Base-by-base conservation (phyloP, 2,113 vertebrate genomes). In the Hippolais icterina region DNA sequence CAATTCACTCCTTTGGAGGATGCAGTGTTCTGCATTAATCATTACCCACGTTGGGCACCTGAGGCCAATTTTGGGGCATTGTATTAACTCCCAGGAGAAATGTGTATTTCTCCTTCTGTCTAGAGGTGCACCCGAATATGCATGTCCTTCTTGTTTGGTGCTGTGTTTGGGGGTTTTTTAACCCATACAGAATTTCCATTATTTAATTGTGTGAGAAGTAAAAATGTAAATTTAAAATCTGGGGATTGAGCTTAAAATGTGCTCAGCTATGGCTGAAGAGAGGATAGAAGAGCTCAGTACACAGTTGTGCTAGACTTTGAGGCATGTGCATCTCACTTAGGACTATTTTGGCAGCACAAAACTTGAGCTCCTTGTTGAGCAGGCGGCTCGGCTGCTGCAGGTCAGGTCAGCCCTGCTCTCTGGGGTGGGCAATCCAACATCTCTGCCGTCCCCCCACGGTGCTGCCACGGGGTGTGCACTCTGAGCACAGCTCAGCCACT, bases 31-130 rank as follows among this genome's bases (percentile, higher is more conserved):
- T 66, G 21, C 24, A 5, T 14, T 81, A 29, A 12, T 24, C 31
- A 14, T 31, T 64, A 42, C 28, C 8, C 3, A 2, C 0, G 0
- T 11, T 49, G 64, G 29, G 12, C 28, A 41, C 16, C 17, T 41
- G 11, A 33, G 50, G 17, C 11, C 23, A 27, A 5, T 3, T 65
- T 44, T 39, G 5, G 39, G 29, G 2, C 17, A 9, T 11, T 47
- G 8, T 53, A 85, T 83, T 7, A 41, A 6, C 15, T 91, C 31
- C 16, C 12, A 31, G 35, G 20, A 65, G 15, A 74, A 83, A 63
- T 10, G 4, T 46, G 29, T 27, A 11, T 68, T 84, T 87, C 19
- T 57, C 9, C 49, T 46, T 56, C 31, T 60, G 15, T 28, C 6
- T 49, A 5, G 19, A 44, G 18, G 4, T 47, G 10, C 1, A 3